Evolutionary conservation across 2,888 invertebrate species (phyloP), one percentile per base, ranked within the genome.

Genomic region (Thalpophila matura): DNA sequence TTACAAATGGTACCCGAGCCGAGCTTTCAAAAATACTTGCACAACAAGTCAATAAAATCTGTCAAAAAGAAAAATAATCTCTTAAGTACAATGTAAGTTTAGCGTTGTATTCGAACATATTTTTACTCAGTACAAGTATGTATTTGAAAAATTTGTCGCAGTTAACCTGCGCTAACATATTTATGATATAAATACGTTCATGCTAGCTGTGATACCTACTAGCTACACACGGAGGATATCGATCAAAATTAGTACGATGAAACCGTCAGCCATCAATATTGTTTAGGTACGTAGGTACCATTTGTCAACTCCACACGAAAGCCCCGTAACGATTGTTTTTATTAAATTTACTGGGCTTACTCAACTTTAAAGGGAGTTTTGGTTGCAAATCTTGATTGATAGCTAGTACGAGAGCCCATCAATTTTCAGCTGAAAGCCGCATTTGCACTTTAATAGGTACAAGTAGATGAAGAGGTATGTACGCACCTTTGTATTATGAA

Each of bases 301-400:
- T 78, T 66, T 61, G 46, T 78, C 75, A 61, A 45, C 49, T 42
- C 49, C 38, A 50, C 72, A 62, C 68, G 51, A 67, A 71, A 64
- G 46, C 64, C 40, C 64, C 71, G 64, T 70, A 77, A 55, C 62
- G 77, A 77, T 78, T 88, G 84, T 91, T 90, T 91, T 91, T 89
- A 91, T 92, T 92, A 86, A 91, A 92, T 92, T 90, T 87, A 82
- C 83, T 80, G 63, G 78, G 86, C 85, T 89, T 87, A 86, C 82
- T 84, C 83, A 85, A 88, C 85, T 89, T 73, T 83, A 83, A 81
- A 85, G 78, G 84, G 86, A 85, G 83, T 86, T 87, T 85, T 83
- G 86, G 87, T 83, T 86, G 84, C 86, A 90, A 91, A 92, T 91
- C 91, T 90, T 93, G 92, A 93, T 93, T 92, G 91, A 93, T 92